Conservation (phyloP, 2,888 invertebrate species). For the Melikaiella ostensackeni region DNA sequence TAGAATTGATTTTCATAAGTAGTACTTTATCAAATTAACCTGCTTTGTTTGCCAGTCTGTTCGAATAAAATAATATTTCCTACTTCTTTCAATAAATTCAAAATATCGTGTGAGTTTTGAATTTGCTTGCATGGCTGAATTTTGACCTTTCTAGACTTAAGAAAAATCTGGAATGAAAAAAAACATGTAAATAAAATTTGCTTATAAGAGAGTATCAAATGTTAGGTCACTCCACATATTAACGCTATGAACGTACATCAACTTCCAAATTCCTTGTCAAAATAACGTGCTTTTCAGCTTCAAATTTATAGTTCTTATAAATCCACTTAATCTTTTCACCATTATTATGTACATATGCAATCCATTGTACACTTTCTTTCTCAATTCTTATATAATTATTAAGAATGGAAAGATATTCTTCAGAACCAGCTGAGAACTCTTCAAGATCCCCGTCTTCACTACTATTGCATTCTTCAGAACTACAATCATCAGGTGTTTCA, state of each 20-base stretch:
- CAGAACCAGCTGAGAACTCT: too few relatives aligned
- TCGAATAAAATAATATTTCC: too few relatives aligned
- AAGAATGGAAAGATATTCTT: background rate
- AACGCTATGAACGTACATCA: background rate
- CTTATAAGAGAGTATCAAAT: background rate
- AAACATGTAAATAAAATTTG: background rate
- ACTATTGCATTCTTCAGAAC: too few relatives aligned
- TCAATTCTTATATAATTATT: background rate
- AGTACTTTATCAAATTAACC: too few relatives aligned
- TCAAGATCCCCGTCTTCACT: too few relatives aligned
- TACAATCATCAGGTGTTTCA: too few relatives aligned
- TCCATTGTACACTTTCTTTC: background rate
- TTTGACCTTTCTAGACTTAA: background rate
- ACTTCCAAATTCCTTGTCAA: background rate
- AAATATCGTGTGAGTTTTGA: background rate
- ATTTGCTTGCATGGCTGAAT: background rate
- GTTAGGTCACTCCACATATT: background rate
- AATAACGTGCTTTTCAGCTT: background rate
- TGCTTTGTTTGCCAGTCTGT: too few relatives aligned
- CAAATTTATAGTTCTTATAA: background rate
- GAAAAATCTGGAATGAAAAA: background rate
- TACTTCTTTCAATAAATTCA: background rate
- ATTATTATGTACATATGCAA: background rate
- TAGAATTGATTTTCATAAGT: too few relatives aligned
- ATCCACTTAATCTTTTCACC: background rate